Conservation (phyloP, 2,113 vertebrate species). For the Charadrius vociferus region DNA sequence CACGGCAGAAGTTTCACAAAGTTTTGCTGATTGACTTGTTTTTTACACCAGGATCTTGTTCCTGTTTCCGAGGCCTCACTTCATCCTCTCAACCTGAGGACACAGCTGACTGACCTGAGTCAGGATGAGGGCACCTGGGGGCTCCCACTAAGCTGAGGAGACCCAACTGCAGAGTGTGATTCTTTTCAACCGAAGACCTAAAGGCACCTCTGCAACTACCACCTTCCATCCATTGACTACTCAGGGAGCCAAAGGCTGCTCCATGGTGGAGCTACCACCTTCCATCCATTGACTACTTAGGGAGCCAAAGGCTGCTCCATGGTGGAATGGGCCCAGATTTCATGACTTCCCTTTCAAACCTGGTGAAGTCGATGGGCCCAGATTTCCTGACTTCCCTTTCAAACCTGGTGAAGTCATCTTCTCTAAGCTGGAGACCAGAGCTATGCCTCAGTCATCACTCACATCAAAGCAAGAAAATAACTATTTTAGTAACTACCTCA, state of each 20-base stretch:
- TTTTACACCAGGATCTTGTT: neutral
- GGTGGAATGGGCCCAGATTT: neutral
- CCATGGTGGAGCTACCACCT: neutral
- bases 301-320: neutral
- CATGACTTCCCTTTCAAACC: neutral
- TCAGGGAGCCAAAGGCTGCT: neutral
- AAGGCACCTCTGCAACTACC: neutral
- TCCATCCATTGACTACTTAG: neutral
- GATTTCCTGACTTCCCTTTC: neutral
- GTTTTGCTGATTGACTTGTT: neutral
- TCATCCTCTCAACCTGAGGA: neutral
- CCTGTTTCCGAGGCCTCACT: neutral
- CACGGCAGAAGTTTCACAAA: neutral
- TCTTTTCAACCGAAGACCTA: neutral
- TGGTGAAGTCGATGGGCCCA: neutral
- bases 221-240: neutral
- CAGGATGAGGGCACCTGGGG: neutral
- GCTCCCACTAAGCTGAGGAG: neutral
- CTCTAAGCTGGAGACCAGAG: neutral
- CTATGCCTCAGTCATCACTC: neutral
- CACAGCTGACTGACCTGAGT: fast-evolving
- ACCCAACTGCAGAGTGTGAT: neutral
- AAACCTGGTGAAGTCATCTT: neutral
- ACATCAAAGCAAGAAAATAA: neutral
- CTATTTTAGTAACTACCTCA: neutral